Evolutionary conservation across 2,888 invertebrate species (phyloP), one percentile per base, ranked within the genome.

Genomic region (Blomia tropicalis): DNA sequence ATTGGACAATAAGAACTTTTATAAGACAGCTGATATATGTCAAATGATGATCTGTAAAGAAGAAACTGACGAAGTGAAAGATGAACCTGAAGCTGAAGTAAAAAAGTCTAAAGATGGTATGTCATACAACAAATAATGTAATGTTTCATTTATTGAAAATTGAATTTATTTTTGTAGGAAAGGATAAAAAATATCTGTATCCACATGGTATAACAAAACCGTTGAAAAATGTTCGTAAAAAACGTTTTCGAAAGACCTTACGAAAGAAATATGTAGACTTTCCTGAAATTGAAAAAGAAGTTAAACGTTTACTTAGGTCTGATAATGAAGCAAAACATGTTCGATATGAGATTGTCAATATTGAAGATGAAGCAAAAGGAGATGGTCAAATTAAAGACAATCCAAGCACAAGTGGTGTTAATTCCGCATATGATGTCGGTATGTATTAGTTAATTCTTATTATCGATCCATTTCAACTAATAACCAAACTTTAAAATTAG

Each of bases 281-380:
- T 27, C 93, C 95, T 0, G 95, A 96, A 77, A 91, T 95, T 67
- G 96, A 98, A 72, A 93, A 93, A 73, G 96, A 98, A 77, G 90
- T 98, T 0, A 92, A 93, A 73, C 79, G 92, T 43, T 76, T 98
- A 62, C 77, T 98, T 7, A 79, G 92, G 66, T 84, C 64, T 36
- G 95, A 95, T 72, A 89, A 90, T 71, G 93, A 95, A 73, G 93
- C 95, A 1, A 84, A 84, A 0, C 82, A 82, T 71, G 84, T 90
- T 0, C 83, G 83, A 65, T 91, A 85, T 83, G 90, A 92, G 72
- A 83, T 91, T 0, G 83, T 90, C 23, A 85, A 84, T 70, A 90
- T 90, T 73, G 88, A 89, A 70, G 85, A 87, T 69, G 72, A 77
- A 66, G 70, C 72, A 2, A 77, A 77, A 67, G 69, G 68, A 41